Conservation (phyloP, 2,888 invertebrate genomes). For the Ectobius pallidus region DNA sequence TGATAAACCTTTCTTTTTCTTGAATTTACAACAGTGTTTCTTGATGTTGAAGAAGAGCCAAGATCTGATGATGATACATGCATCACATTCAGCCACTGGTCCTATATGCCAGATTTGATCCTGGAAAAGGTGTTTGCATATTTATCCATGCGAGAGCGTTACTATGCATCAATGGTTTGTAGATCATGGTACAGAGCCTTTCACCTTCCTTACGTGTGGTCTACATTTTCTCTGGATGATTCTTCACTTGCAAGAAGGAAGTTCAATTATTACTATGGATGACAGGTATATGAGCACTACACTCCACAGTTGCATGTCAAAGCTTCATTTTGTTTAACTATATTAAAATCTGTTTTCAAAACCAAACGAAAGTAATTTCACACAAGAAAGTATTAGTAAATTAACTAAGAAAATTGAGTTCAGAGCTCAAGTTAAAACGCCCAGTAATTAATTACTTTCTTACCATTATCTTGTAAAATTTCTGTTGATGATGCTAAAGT, state of each 20-base stretch:
- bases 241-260: constrained; percentile 73
- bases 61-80: constrained; percentile 53
- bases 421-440: too few relatives aligned
- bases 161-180: constrained; percentile 75
- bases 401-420: too few relatives aligned
- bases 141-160: constrained; percentile 70
- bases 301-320: too few relatives aligned
- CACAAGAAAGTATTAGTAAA: too few relatives aligned
- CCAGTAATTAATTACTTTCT: too few relatives aligned
- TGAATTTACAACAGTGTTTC: constrained; percentile 58
- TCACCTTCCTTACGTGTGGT: constrained; percentile 76
- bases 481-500: too few relatives aligned
- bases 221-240: constrained; percentile 73
- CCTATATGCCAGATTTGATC: constrained; percentile 71
- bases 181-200: constrained; percentile 71
- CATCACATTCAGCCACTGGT: constrained; percentile 66
- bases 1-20: too few relatives aligned
- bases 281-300: constrained; percentile 65
- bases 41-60: constrained; percentile 56
- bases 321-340: too few relatives aligned
- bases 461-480: too few relatives aligned
- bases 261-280: constrained; percentile 82
- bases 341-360: too few relatives aligned
- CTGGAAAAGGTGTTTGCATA: constrained; percentile 73
- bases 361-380: too few relatives aligned